phyloP scores from a whole-genome alignment of 37 sponge, comb jelly and placozoan genomes.

The Mnemiopsis leidyi region DNA sequence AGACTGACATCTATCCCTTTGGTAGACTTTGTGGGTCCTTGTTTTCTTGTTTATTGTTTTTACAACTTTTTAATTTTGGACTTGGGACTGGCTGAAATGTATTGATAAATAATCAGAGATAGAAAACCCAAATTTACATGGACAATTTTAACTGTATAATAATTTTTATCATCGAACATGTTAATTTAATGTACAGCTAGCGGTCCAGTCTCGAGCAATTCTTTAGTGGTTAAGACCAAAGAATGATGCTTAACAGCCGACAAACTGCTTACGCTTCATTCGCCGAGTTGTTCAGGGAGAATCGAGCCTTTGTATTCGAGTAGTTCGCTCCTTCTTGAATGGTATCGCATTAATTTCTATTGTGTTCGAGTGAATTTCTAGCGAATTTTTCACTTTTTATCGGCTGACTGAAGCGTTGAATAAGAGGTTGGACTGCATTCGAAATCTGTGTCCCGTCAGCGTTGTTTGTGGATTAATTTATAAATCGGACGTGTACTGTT shows the following conservation, averaged over 20 bases:
- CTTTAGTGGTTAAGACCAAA: no score
- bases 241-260: no score
- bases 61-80: background rate
- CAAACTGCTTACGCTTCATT: no score
- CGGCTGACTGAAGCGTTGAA: no score
- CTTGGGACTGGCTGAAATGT: background rate
- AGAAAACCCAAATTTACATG: background rate
- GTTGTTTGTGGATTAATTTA: background rate
- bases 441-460: background rate
- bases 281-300: no score
- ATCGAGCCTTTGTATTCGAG: no score
- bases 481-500: background rate
- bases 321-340: no score
- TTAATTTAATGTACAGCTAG: background rate
- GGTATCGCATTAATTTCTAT: no score
- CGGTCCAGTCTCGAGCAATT: background rate
- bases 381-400: no score
- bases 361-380: no score
- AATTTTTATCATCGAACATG: background rate
- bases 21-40: background rate
- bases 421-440: background rate
- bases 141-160: background rate
- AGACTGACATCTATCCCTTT: background rate
- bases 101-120: background rate
- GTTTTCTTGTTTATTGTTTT: background rate